Evolutionary conservation across 2,113 vertebrate species (phyloP).

Genomic region (Junco hyemalis): DNA sequence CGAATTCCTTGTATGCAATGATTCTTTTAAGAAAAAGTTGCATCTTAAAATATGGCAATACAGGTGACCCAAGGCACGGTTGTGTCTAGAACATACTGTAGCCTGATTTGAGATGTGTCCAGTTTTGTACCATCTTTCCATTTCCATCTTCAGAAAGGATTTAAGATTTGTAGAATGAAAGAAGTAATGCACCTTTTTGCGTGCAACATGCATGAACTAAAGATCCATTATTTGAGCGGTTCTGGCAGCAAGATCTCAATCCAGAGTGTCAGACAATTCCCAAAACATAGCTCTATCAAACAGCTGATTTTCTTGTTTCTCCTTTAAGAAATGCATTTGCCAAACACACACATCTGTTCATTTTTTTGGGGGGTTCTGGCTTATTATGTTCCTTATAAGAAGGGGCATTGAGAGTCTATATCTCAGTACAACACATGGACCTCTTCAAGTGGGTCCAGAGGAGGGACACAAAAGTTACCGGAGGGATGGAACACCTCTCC

Average conservation of each 20-base stretch:
- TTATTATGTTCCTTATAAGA: not conserved
- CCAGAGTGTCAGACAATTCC: not conserved
- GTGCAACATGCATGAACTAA: not conserved
- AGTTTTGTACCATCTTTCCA: not conserved
- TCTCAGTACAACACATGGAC: not conserved
- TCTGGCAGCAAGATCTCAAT: not conserved
- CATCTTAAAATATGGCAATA: not conserved
- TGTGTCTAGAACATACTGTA: not conserved
- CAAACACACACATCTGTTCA: not conserved
- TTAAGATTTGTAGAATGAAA: not conserved
- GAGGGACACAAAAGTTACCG: not conserved
- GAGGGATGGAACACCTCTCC: not conserved
- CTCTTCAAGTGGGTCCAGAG: not conserved
- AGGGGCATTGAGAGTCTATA: not conserved
- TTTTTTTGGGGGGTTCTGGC: not conserved
- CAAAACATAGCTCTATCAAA: not conserved
- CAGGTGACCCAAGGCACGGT: rapidly evolving
- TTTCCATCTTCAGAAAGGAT: not conserved
- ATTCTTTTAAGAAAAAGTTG: rapidly evolving
- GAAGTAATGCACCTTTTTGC: rapidly evolving
- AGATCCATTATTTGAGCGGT: not conserved
- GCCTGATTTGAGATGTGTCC: rapidly evolving
- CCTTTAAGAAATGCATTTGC: not conserved
- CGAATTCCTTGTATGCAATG: not conserved
- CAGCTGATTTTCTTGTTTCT: not conserved